Evolutionary conservation across 2,888 invertebrate species (phyloP).

Genomic region (Cistogaster globosa): DNA sequence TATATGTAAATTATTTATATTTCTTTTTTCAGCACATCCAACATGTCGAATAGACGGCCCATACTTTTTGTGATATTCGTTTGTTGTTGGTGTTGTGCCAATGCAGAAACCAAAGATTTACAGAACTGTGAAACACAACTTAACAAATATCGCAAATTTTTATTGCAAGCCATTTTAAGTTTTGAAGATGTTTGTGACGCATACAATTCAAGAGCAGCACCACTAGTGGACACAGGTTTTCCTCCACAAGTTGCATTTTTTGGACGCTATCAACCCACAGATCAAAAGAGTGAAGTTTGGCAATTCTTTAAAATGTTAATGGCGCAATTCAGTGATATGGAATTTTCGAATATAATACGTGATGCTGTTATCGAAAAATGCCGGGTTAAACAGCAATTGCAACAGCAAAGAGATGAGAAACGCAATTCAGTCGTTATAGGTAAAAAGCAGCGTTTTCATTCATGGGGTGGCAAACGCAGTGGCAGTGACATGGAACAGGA

Average conservation of each 20-base stretch:
- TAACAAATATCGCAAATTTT: constrained; percentile 79
- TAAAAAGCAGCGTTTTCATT: constrained; percentile 83
- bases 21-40: constrained; percentile 10
- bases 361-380: constrained; percentile 81
- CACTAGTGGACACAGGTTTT: neutral
- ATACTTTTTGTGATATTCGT: constrained; percentile 41
- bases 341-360: constrained; percentile 78
- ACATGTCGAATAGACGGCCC: constrained; percentile 53
- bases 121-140: constrained; percentile 79
- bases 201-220: constrained; percentile 74
- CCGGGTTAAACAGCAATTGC: constrained; percentile 75
- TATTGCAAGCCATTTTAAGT: constrained; percentile 80
- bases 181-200: constrained; percentile 82
- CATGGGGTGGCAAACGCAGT: constrained; percentile 82
- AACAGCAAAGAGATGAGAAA: constrained; percentile 79
- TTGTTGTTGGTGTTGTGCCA: constrained; percentile 45
- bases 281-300: constrained; percentile 79
- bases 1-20: no score
- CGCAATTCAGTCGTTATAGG: constrained; percentile 80
- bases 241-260: constrained; percentile 70
- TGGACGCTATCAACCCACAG: constrained; percentile 77
- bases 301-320: constrained; percentile 80
- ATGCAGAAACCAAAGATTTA: constrained; percentile 70
- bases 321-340: constrained; percentile 81
- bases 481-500: constrained; percentile 59